Evolutionary conservation across 2,888 invertebrate genomes (phyloP).

Genomic region (Deilephila elpenor): DNA sequence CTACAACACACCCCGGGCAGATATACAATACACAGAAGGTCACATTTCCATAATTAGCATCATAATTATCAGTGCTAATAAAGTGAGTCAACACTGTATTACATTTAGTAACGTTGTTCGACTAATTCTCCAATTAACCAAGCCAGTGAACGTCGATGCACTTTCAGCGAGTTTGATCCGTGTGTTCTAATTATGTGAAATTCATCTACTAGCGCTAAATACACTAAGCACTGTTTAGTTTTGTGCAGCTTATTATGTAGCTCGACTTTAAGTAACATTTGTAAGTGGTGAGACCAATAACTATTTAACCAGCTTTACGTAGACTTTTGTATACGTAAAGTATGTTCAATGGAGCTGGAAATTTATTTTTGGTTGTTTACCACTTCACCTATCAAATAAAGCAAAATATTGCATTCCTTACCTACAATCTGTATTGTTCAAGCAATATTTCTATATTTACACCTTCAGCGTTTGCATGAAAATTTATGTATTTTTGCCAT

Average conservation of each 20-base stretch:
- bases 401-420: too few species aligned
- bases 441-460: too few species aligned
- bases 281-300: too few species aligned
- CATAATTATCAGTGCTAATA: neutral
- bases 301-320: too few species aligned
- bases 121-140: constrained; percentile 3
- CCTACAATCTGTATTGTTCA: too few species aligned
- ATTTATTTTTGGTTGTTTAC: too few species aligned
- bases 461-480: too few species aligned
- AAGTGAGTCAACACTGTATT: neutral
- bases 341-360: too few species aligned
- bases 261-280: too few species aligned
- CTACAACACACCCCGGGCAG: neutral
- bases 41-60: neutral
- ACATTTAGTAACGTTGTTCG: constrained; percentile 3
- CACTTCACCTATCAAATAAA: too few species aligned
- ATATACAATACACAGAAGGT: neutral
- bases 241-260: neutral
- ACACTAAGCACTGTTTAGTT: constrained; percentile 17
- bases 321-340: too few species aligned
- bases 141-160: constrained; percentile 6
- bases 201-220: constrained; percentile 15
- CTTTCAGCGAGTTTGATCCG: neutral
- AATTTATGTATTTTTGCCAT: too few species aligned
- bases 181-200: constrained; percentile 11